A percentile compares a stretch with the other conserved stretches of the same genome.
These are phyloP conservation scores for Calyptomena viridis DNA, from an alignment of 2,113 vertebrate genomes.

Conservation along the genomic window DNA sequence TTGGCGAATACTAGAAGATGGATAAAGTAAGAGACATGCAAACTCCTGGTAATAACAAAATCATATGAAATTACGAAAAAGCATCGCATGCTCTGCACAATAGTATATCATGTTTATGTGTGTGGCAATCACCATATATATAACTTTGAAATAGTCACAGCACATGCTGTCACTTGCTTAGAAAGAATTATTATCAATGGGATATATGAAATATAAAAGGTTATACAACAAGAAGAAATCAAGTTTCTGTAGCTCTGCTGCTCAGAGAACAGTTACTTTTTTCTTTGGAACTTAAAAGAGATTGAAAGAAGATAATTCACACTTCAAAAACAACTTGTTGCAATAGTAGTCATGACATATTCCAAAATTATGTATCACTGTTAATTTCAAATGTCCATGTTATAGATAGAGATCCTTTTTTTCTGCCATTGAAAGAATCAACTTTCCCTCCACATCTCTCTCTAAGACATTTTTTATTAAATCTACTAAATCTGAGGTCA, in stretches of 20 bases:
- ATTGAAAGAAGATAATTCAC: background rate
- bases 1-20: background rate
- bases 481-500: background rate
- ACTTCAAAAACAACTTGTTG: background rate
- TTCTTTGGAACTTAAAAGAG: background rate
- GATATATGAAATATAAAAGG: background rate
- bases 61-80: background rate
- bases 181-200: background rate
- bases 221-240: background rate
- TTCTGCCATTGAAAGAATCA: background rate
- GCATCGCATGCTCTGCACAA: background rate
- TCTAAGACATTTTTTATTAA: background rate
- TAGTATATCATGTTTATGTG: accelerated
- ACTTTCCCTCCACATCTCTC: background rate
- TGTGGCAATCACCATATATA: background rate
- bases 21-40: background rate
- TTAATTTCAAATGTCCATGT: background rate
- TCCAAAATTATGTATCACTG: background rate
- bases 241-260: background rate
- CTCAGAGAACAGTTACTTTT: background rate
- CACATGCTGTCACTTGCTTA: background rate
- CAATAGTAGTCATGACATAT: background rate
- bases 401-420: background rate
- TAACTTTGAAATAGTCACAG: background rate
- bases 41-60: background rate